These are phyloP conservation scores for Clivina fossor DNA, from an alignment of 2,888 invertebrate genomes.

Conservation along the genomic window DNA sequence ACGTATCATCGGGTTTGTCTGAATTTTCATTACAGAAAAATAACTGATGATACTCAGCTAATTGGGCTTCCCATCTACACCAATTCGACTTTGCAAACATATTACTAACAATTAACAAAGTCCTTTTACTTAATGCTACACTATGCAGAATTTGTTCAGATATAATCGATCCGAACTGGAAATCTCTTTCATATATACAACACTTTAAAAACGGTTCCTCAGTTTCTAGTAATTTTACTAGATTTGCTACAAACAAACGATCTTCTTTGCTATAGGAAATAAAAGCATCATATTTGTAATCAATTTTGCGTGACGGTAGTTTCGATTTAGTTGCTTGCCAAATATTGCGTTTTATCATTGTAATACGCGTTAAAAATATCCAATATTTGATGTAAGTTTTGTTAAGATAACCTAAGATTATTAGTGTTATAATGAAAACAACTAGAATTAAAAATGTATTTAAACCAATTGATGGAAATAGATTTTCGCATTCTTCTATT, in stretches of 20 bases:
- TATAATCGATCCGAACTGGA: slow-evolving; percentile 64
- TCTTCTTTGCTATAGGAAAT: slow-evolving; percentile 64
- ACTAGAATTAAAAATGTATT: too few species aligned
- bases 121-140: slow-evolving; percentile 65
- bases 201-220: slow-evolving; percentile 62
- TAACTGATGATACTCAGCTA: slow-evolving; percentile 66
- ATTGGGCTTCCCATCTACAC: slow-evolving; percentile 71
- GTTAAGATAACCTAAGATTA: too few species aligned
- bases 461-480: too few species aligned
- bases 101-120: slow-evolving; percentile 68
- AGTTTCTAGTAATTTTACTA: slow-evolving; percentile 63
- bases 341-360: slow-evolving; percentile 48
- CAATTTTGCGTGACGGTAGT: slow-evolving; percentile 41
- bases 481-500: too few species aligned
- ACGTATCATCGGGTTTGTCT: slow-evolving; percentile 61
- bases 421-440: too few species aligned
- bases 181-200: slow-evolving; percentile 71
- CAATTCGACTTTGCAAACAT: slow-evolving; percentile 71
- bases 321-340: slow-evolving; percentile 34
- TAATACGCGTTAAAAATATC: slow-evolving; percentile 59
- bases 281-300: slow-evolving; percentile 62
- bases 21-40: slow-evolving; percentile 57
- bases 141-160: slow-evolving; percentile 66
- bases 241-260: slow-evolving; percentile 61
- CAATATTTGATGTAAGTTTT: too few species aligned